Conservation (phyloP, 2,888 invertebrate species). For the Brachycybe producta region DNA sequence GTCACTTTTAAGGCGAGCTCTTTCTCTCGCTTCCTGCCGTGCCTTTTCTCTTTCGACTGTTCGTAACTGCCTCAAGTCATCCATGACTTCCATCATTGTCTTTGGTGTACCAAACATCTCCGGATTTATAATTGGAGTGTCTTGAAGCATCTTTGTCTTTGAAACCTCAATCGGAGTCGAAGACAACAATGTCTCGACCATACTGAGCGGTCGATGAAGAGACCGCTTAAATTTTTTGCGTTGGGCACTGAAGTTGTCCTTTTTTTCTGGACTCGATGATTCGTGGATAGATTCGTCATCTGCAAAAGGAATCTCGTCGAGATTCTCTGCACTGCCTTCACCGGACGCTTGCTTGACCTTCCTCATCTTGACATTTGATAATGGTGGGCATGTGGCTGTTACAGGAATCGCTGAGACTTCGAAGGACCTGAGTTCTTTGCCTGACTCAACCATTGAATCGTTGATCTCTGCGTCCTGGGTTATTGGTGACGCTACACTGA, state of each 20-base stretch:
- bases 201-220: constrained; percentile 21
- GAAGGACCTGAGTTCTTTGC: not conserved
- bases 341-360: too few relatives aligned
- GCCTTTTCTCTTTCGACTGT: constrained; percentile 41
- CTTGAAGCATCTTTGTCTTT: constrained; percentile 16
- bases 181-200: constrained; percentile 11
- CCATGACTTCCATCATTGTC: constrained; percentile 6
- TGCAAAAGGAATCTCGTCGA: constrained; percentile 24
- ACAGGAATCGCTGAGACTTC: not conserved
- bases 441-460: not conserved
- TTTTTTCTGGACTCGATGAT: not conserved
- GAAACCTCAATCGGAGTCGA: constrained; percentile 7
- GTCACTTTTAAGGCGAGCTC: constrained; percentile 55
- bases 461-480: too few relatives aligned
- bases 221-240: constrained; percentile 25
- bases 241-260: constrained; percentile 28
- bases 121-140: constrained; percentile 28
- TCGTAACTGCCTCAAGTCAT: constrained; percentile 23
- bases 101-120: constrained; percentile 19
- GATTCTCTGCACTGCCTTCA: constrained; percentile 5
- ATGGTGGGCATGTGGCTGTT: too few relatives aligned
- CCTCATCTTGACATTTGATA: too few relatives aligned
- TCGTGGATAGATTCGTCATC: constrained; percentile 22
- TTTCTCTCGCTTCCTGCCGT: constrained; percentile 46
- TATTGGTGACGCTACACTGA: too few relatives aligned